These are phyloP conservation scores for Epizoanthus stellaris DNA, from an alignment of 92 coral and sea anemone genomes.

Conservation along the genomic window DNA sequence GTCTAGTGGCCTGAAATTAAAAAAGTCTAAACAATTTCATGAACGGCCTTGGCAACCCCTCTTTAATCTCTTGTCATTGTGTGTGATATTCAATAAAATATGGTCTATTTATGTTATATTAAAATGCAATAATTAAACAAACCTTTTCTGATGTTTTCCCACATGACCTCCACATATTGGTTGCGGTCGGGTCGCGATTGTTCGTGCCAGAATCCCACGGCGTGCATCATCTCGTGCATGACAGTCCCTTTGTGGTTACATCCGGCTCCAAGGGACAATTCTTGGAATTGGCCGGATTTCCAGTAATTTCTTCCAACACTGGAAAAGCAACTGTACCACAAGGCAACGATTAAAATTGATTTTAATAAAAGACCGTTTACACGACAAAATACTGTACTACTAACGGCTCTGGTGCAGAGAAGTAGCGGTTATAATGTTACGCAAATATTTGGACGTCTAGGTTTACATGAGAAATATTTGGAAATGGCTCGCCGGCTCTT, in stretches of 20 bases:
- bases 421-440: too few species aligned
- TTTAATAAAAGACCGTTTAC: too few species aligned
- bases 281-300: constrained; percentile 61
- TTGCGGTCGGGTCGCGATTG: constrained; percentile 90
- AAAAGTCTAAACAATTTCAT: too few species aligned
- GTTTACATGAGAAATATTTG: too few species aligned
- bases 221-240: constrained; percentile 92
- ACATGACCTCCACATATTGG: constrained; percentile 77
- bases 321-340: constrained; percentile 68
- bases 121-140: not conserved
- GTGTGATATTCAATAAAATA: not conserved
- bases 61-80: too few species aligned
- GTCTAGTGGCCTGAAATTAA: too few species aligned
- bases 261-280: constrained; percentile 73
- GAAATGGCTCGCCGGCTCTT: too few species aligned
- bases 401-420: too few species aligned
- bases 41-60: too few species aligned
- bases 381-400: too few species aligned
- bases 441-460: too few species aligned
- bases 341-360: too few species aligned
- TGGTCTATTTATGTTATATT: not conserved
- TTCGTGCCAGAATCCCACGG: constrained; percentile 92
- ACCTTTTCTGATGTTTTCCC: constrained; percentile 84
- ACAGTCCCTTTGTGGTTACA: constrained; percentile 67
- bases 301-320: constrained; percentile 70